Percentiles rank a stretch among this genome's conserved stretches.
Conservation (phyloP, 1,140 invertebrate species). For the Bicyclus anynana region DNA sequence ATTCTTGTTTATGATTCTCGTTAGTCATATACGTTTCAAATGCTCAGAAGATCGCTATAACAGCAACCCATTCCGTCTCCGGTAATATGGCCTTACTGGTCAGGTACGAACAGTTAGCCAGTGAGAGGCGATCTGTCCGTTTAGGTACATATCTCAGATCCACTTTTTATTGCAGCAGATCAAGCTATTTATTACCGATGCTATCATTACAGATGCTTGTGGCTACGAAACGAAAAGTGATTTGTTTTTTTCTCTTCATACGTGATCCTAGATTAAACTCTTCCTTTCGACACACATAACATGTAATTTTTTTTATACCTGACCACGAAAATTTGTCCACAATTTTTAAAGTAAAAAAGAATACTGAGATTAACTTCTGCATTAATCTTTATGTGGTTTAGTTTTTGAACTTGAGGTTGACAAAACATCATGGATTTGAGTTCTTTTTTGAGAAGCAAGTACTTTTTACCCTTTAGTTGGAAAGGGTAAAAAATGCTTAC, state of each 20-base stretch:
- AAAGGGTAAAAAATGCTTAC: conserved; percentile 61
- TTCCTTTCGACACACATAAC: conserved; percentile 40
- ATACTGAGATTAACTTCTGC: too few species aligned
- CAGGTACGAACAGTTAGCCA: conserved; percentile 31
- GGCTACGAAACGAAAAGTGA: conserved; percentile 54
- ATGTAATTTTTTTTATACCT: not conserved
- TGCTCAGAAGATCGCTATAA: conserved; percentile 19
- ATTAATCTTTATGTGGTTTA: too few species aligned
- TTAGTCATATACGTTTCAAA: conserved; percentile 9
- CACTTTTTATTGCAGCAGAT: conserved; percentile 43
- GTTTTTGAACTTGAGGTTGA: conserved; percentile 28
- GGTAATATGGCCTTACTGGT: conserved; percentile 31
- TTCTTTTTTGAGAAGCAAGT: too few species aligned
- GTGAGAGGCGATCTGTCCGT: conserved; percentile 43
- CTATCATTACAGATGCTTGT: conserved; percentile 42
- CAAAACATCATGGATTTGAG: conserved; percentile 46
- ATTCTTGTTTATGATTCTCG: conserved; percentile 10
- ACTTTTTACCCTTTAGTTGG: too few species aligned
- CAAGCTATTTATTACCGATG: conserved; percentile 38
- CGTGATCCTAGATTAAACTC: conserved; percentile 39
- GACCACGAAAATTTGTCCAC: conserved; percentile 9
- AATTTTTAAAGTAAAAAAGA: too few species aligned
- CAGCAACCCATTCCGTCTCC: conserved; percentile 29
- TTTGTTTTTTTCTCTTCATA: conserved; percentile 39
- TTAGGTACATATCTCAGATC: conserved; percentile 39